These are phyloP conservation scores for Zygaena filipendulae DNA, from an alignment of 2,888 invertebrate genomes.

Conservation along the genomic window DNA sequence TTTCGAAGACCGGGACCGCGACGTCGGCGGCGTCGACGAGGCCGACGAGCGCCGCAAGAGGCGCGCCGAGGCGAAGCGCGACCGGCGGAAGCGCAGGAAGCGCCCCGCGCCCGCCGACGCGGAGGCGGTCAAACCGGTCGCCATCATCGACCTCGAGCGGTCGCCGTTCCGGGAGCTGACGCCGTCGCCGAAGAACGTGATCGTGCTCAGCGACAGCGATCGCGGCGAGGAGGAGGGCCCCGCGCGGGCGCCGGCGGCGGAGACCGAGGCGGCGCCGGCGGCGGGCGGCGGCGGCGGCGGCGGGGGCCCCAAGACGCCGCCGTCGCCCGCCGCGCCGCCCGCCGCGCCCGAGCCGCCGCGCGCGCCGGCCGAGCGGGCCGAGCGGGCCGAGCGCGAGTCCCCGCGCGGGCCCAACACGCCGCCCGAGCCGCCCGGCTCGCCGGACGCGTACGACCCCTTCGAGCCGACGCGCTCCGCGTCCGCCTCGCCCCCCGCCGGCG, in stretches of 20 bases:
- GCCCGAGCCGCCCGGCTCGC: constrained; percentile 69
- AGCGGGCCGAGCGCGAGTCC: constrained; percentile 61
- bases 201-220: constrained; percentile 87
- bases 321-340: constrained; percentile 19
- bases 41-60: constrained; percentile 32
- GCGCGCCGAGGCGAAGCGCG: constrained; percentile 19
- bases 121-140: constrained; percentile 73
- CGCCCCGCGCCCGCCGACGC: constrained; percentile 19
- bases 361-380: constrained; percentile 69
- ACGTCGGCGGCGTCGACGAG: constrained; percentile 21
- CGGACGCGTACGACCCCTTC: constrained; percentile 91
- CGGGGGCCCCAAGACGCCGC: constrained; percentile 22
- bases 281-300: constrained; percentile 18
- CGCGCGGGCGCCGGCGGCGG: constrained; percentile 14
- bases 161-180: constrained; percentile 87
- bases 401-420: constrained; percentile 76
- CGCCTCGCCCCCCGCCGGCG: constrained; percentile 56
- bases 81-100: constrained; percentile 23
- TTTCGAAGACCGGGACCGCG: constrained; percentile 76
- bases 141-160: constrained; percentile 86
- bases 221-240: constrained; percentile 56
- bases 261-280: constrained; percentile 34
- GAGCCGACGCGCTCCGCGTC: constrained; percentile 88
- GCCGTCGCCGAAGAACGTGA: constrained; percentile 83
- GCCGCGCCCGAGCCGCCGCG: constrained; percentile 48